Evolutionary conservation across 2,113 vertebrate genomes (phyloP).

Genomic region (Mystacornis crossleyi): DNA sequence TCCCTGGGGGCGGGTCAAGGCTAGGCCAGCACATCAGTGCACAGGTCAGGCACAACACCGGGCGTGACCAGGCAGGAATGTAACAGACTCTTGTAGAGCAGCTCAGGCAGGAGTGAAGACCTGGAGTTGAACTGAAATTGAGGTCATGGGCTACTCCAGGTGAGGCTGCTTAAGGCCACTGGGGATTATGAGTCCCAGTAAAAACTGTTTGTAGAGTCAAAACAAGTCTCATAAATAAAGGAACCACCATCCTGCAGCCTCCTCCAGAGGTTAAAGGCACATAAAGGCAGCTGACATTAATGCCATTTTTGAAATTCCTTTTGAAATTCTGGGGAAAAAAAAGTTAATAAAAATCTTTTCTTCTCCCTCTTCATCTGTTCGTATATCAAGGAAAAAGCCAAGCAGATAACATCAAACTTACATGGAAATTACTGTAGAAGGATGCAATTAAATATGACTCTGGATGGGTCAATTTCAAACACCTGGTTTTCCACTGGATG

Average conservation of each 20-base stretch:
- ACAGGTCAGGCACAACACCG: neutral
- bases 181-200: neutral
- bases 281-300: neutral
- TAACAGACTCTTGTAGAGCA: neutral
- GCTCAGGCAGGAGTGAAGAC: neutral
- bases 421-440: neutral
- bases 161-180: neutral
- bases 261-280: neutral
- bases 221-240: neutral
- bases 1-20: neutral
- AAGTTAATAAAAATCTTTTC: neutral
- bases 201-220: neutral
- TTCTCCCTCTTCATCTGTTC: neutral
- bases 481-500: neutral
- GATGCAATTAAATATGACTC: neutral
- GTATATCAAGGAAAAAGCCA: neutral
- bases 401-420: neutral
- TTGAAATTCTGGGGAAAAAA: neutral
- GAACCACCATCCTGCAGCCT: neutral
- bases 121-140: neutral
- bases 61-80: accelerated
- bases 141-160: neutral
- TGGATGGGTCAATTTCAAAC: neutral
- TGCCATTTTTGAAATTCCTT: neutral
- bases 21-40: neutral